Evolutionary conservation across 2,888 invertebrate species (phyloP).

Genomic region (Metopia argyrocephala): DNA sequence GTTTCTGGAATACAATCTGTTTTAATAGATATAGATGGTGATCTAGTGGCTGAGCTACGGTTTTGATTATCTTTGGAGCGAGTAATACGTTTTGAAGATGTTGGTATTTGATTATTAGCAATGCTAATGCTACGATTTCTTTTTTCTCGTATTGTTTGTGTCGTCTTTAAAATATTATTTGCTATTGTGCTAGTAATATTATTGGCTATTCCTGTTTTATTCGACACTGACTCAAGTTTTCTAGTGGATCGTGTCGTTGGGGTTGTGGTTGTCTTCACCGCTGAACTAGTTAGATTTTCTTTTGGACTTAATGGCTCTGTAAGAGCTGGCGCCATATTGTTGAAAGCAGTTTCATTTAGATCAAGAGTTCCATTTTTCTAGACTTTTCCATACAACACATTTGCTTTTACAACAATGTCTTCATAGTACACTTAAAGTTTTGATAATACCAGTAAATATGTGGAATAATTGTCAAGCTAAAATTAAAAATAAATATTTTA

Average conservation of each 20-base stretch:
- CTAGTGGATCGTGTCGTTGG: conserved; percentile 66
- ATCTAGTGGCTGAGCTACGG: conserved; percentile 14
- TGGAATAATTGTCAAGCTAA: not conserved
- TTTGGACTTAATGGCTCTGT: conserved; percentile 83
- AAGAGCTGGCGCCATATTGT: conserved; percentile 94
- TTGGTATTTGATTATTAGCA: conserved; percentile 59
- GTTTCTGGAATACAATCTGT: not conserved
- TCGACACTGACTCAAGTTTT: conserved; percentile 65
- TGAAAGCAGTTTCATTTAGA: conserved; percentile 69
- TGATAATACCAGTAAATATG: not conserved
- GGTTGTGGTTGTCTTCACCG: conserved; percentile 47
- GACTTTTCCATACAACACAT: not conserved
- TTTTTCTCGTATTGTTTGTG: conserved; percentile 60
- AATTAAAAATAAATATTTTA: not conserved
- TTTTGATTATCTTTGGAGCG: conserved; percentile 68
- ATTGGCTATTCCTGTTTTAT: conserved; percentile 16
- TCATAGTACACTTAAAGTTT: not conserved
- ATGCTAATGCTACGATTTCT: conserved; percentile 60
- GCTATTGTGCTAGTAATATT: not conserved
- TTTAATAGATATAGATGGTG: conserved; percentile 19
- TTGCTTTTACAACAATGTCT: not conserved
- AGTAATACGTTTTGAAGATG: conserved; percentile 68
- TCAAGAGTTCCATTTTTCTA: conserved; percentile 18
- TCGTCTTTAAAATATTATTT: conserved; percentile 25
- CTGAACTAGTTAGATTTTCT: conserved; percentile 71